These are phyloP conservation scores for Struthio camelus DNA, from an alignment of 2,113 vertebrate species.

Conservation along the genomic window DNA sequence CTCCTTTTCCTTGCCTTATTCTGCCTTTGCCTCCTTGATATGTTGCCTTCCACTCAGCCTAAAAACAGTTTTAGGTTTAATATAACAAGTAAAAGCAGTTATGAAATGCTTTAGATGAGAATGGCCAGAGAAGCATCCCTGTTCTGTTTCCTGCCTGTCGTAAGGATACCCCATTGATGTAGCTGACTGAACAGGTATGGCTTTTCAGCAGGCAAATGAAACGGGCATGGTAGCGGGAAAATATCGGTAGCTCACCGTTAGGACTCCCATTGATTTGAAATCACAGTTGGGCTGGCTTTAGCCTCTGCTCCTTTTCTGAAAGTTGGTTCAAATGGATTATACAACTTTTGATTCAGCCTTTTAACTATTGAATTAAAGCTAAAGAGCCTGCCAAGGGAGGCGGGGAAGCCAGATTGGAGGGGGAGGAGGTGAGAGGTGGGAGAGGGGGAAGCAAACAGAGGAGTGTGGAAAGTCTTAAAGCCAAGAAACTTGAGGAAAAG, in stretches of 20 bases:
- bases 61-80: neutral
- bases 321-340: conserved; percentile 76
- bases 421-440: conserved; percentile 84
- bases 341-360: conserved; percentile 80
- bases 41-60: neutral
- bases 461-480: conserved; percentile 79
- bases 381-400: conserved; percentile 80
- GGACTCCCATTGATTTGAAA: neutral
- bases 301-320: conserved; percentile 22
- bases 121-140: neutral
- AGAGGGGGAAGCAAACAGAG: conserved; percentile 78
- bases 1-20: neutral
- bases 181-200: neutral
- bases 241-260: neutral
- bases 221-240: rapidly evolving
- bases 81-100: neutral
- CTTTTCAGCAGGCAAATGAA: neutral
- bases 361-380: conserved; percentile 83
- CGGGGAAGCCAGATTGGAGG: conserved; percentile 83
- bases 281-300: neutral
- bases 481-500: conserved; percentile 78
- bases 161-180: rapidly evolving
- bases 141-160: neutral
- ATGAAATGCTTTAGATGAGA: neutral
- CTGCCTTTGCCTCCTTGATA: neutral